phyloP scores from a whole-genome alignment of 2,113 vertebrate species.

The Hirundichthys speculiger region DNA sequence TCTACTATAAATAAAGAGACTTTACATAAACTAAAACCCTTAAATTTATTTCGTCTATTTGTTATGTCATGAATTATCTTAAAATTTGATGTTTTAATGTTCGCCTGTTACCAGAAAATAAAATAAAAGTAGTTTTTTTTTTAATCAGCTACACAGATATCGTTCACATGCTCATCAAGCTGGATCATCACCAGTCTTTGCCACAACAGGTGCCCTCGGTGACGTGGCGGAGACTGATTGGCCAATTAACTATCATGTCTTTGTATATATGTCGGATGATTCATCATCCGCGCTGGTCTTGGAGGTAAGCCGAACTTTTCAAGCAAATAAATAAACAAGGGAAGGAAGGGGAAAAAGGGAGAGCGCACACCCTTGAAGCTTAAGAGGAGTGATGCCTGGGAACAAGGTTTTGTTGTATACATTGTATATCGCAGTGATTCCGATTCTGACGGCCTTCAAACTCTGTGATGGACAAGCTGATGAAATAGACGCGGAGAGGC shows the following conservation, averaged over 20 bases:
- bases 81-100: too few species aligned
- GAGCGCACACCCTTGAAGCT: neutral
- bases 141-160: too few species aligned
- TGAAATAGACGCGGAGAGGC: neutral
- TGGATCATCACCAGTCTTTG: neutral
- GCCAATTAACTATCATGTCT: slow-evolving; percentile 13
- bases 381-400: slow-evolving; percentile 6
- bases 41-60: too few species aligned
- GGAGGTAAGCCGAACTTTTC: neutral
- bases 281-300: neutral
- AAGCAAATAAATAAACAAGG: neutral
- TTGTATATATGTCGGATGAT: neutral
- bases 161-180: too few species aligned
- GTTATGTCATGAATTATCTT: too few species aligned
- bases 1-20: slow-evolving; percentile 34
- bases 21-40: slow-evolving; percentile 6
- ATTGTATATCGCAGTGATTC: neutral
- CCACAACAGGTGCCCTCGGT: slow-evolving; percentile 5
- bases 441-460: neutral
- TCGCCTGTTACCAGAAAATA: too few species aligned
- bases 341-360: too few species aligned
- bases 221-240: slow-evolving; percentile 20
- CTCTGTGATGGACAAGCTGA: neutral
- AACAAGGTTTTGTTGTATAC: neutral
- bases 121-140: too few species aligned